Conservation (phyloP, 1,140 invertebrate species). For the Panagrolaimus sp. region DNA sequence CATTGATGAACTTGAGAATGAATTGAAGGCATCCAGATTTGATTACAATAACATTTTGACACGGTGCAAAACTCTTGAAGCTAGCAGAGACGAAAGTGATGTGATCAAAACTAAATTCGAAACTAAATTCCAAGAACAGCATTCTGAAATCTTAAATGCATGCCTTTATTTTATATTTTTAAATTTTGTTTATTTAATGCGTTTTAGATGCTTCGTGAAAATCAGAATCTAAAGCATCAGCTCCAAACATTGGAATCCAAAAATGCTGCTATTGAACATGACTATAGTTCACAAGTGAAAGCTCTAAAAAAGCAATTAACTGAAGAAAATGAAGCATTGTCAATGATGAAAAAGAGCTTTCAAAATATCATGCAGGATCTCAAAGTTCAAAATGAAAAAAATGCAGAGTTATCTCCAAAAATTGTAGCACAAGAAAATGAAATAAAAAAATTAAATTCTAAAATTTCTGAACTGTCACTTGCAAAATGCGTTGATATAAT, state of each 20-base stretch:
- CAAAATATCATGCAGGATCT: neutral
- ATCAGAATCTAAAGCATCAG: neutral
- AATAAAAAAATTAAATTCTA: neutral
- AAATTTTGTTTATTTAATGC: neutral
- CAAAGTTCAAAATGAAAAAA: neutral
- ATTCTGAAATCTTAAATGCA: neutral
- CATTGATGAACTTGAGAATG: conserved; percentile 7
- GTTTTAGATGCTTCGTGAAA: neutral
- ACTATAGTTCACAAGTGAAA: neutral
- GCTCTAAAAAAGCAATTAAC: neutral
- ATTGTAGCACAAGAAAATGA: neutral
- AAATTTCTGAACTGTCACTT: neutral
- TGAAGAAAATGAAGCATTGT: neutral
- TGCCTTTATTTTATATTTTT: neutral
- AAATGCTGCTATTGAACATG: neutral
- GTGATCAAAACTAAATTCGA: neutral
- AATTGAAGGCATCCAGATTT: neutral
- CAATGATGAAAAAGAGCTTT: neutral
- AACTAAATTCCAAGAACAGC: neutral
- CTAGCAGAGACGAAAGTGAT: neutral
- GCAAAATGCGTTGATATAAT: too few species aligned
- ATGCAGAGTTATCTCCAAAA: neutral
- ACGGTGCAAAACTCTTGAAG: neutral
- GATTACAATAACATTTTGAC: neutral
- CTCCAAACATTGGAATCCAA: neutral